Evolutionary conservation across 2,797 vertebrate species (phyloP).

Genomic region (Dallia pectoralis): DNA sequence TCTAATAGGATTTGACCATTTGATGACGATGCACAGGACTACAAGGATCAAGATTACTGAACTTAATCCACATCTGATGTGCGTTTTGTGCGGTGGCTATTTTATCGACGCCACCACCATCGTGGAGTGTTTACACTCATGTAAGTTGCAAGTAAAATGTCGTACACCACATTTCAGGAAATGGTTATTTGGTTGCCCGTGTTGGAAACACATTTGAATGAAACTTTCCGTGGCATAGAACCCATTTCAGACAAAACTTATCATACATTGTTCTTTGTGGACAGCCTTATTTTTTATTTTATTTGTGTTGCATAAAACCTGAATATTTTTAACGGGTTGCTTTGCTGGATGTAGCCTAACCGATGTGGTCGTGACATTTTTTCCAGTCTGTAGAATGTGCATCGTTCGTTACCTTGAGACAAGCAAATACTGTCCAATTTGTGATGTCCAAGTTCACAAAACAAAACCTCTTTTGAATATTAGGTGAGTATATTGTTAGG

Average conservation of each 20-base stretch:
- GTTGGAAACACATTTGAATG: neutral
- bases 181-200: neutral
- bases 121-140: conserved; percentile 98
- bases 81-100: conserved; percentile 96
- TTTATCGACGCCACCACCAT: conserved; percentile 99
- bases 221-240: too few species aligned
- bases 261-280: too few species aligned
- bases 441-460: conserved; percentile 99
- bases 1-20: conserved; percentile 10
- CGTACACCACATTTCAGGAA: neutral
- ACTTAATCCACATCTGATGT: conserved; percentile 98
- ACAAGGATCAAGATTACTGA: conserved; percentile 99
- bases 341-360: neutral
- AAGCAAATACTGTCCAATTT: conserved; percentile 99
- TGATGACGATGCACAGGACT: conserved; percentile 91
- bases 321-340: neutral
- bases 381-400: conserved; percentile 96
- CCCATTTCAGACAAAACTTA: too few species aligned
- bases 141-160: conserved; percentile 72
- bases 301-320: too few species aligned
- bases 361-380: neutral
- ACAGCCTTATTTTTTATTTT: too few species aligned
- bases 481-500: conserved; percentile 70
- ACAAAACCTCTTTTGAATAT: conserved; percentile 98
- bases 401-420: conserved; percentile 98